Evolutionary conservation across 1,140 invertebrate genomes (phyloP).

Genomic region (Bombus turneri): DNA sequence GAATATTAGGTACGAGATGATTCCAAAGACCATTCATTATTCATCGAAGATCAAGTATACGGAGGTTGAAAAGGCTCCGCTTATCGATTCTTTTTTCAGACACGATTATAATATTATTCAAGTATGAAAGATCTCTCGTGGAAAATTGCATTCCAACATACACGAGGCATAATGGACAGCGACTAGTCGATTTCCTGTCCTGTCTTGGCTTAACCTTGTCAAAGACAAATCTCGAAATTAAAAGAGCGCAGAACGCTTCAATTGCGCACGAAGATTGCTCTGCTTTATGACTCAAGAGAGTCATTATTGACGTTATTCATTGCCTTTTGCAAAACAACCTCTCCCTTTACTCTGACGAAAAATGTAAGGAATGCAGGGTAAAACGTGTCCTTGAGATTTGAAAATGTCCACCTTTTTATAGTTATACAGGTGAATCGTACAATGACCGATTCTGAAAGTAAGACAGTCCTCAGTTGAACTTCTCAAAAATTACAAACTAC

Average conservation of each 20-base stretch:
- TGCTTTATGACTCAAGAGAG: neutral
- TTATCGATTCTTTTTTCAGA: too few species aligned
- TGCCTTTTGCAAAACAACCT: neutral
- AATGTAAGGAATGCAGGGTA: too few species aligned
- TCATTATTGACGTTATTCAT: conserved; percentile 1
- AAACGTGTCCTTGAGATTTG: too few species aligned
- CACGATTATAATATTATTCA: neutral
- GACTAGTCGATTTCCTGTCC: conserved; percentile 23
- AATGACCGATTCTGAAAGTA: too few species aligned
- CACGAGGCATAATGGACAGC: neutral
- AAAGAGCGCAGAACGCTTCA: neutral
- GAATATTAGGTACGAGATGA: neutral
- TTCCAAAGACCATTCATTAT: neutral
- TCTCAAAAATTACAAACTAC: too few species aligned
- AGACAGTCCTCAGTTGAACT: too few species aligned
- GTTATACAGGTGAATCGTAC: too few species aligned
- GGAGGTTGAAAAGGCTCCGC: too few species aligned
- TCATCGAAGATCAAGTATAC: neutral
- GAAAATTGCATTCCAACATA: neutral
- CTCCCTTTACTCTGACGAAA: too few species aligned
- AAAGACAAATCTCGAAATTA: conserved; percentile 68
- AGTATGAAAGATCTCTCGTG: neutral
- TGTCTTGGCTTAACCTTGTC: conserved; percentile 42
- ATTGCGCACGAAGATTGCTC: too few species aligned
- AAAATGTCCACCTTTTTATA: too few species aligned